Evolutionary conservation across 2,113 vertebrate species (phyloP).

Genomic region (Rhodinocichla rosea): DNA sequence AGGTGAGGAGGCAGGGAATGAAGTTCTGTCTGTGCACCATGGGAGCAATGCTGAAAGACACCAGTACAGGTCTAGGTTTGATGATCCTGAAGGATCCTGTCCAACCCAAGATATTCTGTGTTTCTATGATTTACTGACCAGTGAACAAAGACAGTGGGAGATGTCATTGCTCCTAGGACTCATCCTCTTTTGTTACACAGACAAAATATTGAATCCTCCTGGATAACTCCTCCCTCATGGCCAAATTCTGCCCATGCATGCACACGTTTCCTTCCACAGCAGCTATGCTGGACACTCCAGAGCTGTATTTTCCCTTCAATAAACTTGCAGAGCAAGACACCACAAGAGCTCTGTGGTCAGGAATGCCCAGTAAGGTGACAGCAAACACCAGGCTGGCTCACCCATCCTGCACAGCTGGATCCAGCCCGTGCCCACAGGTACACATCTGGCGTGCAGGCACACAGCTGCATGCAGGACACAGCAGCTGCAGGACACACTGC

Average conservation of each 20-base stretch:
- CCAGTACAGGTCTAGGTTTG: neutral
- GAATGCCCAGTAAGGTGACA: neutral
- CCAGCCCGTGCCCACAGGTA: accelerated
- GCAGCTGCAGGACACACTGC: neutral
- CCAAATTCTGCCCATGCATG: neutral
- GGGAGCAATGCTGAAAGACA: neutral
- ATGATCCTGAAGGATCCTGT: neutral
- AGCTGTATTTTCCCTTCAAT: neutral
- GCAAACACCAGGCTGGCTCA: neutral
- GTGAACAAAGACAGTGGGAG: neutral
- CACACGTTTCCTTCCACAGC: neutral
- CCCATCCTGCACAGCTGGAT: neutral
- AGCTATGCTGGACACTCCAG: neutral
- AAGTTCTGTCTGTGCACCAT: neutral
- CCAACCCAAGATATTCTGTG: neutral
- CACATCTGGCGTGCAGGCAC: accelerated
- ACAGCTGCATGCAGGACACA: neutral
- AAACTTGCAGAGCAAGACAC: neutral
- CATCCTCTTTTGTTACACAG: neutral
- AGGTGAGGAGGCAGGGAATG: neutral
- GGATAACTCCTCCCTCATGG: neutral
- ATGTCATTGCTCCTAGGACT: neutral
- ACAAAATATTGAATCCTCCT: neutral
- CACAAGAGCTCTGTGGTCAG: neutral
- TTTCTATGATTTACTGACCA: neutral